phyloP scores from a whole-genome alignment of 2,797 vertebrate genomes.

The Balearica regulorum region DNA sequence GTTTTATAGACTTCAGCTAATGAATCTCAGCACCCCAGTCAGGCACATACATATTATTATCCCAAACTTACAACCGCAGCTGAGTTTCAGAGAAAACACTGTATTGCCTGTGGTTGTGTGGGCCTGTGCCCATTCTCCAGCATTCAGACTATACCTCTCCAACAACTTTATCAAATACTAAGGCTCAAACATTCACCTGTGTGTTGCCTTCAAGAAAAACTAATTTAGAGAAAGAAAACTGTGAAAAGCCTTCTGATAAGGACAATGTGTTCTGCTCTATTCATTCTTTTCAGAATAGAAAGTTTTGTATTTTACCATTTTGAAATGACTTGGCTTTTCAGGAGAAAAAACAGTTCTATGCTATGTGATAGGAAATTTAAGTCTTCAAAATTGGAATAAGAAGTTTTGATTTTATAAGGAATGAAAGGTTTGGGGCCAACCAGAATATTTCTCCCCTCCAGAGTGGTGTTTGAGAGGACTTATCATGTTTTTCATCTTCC shows the following conservation, averaged over 20 bases:
- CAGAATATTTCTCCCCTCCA: neutral
- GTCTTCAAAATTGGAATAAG: neutral
- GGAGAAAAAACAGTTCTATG: neutral
- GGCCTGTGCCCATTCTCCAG: neutral
- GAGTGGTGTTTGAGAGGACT: neutral
- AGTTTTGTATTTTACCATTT: conserved; percentile 6
- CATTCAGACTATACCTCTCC: neutral
- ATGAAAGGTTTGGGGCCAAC: neutral
- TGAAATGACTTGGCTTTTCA: conserved; percentile 3
- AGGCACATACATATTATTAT: neutral
- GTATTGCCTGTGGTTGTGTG: neutral
- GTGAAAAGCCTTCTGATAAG: neutral
- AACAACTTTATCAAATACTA: neutral
- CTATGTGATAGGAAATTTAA: conserved; percentile 1
- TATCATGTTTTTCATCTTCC: neutral
- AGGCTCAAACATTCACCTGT: neutral
- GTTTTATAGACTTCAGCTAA: conserved; percentile 51
- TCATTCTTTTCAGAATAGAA: neutral
- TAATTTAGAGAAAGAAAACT: conserved; percentile 33
- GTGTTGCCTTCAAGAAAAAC: conserved; percentile 15
- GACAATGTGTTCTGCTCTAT: neutral
- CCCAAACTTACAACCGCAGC: neutral
- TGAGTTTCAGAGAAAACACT: neutral
- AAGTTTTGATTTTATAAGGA: conserved; percentile 24
- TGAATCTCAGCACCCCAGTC: conserved; percentile 35